Percentiles rank a stretch among this genome's conserved stretches.
These are phyloP conservation scores for Platygyra sinensis DNA, from an alignment of 64 coral and sea anemone genomes.

Conservation along the genomic window DNA sequence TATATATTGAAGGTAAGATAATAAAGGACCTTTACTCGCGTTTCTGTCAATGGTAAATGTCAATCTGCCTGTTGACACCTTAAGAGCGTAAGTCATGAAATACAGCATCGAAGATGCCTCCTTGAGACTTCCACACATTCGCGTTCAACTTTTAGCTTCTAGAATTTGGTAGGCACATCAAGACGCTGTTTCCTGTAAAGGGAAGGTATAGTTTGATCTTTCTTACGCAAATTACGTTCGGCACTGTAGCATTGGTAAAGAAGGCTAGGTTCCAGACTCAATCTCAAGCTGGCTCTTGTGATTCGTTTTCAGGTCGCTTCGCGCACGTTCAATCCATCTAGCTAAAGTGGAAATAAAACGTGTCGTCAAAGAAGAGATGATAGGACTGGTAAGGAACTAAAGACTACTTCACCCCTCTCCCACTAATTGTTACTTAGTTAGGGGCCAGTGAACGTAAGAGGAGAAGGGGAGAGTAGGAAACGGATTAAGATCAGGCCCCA, in stretches of 20 bases:
- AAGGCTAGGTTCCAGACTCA: not conserved
- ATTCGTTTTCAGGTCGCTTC: conserved; percentile 74
- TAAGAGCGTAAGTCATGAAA: no score
- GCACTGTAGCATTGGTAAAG: no score
- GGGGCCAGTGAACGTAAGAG: no score
- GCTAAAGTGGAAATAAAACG: conserved; percentile 95
- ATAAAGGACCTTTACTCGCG: not conserved
- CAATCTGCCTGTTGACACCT: no score
- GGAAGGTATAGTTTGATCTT: not conserved
- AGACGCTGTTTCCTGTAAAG: not conserved
- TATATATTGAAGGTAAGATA: conserved; percentile 91
- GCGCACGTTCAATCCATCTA: conserved; percentile 87
- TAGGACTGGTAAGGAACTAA: conserved; percentile 76
- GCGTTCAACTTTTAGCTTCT: no score
- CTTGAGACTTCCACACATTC: no score
- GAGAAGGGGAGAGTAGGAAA: no score
- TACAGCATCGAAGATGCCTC: conserved; percentile 4
- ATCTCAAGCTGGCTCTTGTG: no score
- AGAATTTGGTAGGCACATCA: no score
- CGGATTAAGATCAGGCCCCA: no score
- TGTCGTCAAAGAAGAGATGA: conserved; percentile 94
- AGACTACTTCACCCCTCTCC: not conserved
- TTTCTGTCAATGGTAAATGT: no score
- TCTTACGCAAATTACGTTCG: no score
- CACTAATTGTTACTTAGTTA: not conserved